Conservation (phyloP, 1,140 invertebrate species). For the Neoseiulus cucumeris region DNA sequence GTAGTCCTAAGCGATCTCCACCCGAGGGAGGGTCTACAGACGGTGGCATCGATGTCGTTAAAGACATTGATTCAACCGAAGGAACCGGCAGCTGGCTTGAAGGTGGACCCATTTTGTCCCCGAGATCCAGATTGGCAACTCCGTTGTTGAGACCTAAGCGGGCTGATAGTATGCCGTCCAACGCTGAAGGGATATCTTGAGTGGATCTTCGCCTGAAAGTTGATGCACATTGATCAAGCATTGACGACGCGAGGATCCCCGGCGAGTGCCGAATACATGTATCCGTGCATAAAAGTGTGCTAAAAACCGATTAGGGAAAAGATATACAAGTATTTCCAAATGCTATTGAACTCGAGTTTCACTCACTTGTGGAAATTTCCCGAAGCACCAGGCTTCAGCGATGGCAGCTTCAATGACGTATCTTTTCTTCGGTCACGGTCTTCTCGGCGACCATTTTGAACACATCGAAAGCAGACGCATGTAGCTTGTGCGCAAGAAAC, state of each 20-base stretch:
- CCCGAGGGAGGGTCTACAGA: neutral
- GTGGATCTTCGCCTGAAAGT: neutral
- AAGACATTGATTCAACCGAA: neutral
- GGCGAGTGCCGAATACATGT: too few relatives aligned
- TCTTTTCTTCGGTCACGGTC: constrained; percentile 5
- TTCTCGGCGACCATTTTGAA: neutral
- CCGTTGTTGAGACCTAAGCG: neutral
- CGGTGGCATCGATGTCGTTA: neutral
- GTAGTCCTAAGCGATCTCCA: too few relatives aligned
- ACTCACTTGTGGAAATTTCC: constrained; percentile 6
- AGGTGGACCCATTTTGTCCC: constrained; percentile 1
- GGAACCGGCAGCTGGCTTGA: neutral
- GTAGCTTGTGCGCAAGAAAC: neutral
- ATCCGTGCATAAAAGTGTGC: too few relatives aligned
- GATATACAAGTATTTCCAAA: neutral
- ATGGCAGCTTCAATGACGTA: neutral
- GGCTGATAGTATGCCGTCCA: neutral
- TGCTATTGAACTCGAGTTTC: too few relatives aligned
- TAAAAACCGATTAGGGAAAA: too few relatives aligned
- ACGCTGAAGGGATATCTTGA: neutral
- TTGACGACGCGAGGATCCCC: too few relatives aligned
- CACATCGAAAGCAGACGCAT: constrained; percentile 2
- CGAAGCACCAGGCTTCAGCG: neutral
- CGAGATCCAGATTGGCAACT: neutral
- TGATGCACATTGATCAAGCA: too few relatives aligned